These are phyloP conservation scores for Nasonia vitripennis DNA, from an alignment of 1,140 invertebrate genomes.

Conservation along the genomic window DNA sequence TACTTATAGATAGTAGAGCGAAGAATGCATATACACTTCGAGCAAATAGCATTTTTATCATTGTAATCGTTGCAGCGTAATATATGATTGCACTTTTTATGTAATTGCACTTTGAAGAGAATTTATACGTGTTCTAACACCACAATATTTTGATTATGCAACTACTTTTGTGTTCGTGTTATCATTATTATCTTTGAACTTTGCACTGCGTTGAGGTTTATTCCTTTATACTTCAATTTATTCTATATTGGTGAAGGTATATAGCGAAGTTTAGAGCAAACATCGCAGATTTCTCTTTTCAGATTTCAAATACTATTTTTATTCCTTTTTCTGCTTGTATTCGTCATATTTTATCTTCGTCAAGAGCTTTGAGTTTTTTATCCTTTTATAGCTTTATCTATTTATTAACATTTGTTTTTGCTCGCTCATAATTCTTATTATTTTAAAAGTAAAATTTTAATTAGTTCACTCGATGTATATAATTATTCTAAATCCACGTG, in stretches of 20 bases:
- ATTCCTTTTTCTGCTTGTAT: not conserved
- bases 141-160: not conserved
- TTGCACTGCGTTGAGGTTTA: not conserved
- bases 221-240: not conserved
- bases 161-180: conserved; percentile 3
- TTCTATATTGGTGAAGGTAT: conserved; percentile 24
- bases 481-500: not conserved
- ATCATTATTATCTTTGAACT: not conserved
- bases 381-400: conserved; percentile 4
- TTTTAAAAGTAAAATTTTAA: not conserved
- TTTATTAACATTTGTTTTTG: not conserved
- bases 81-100: not conserved
- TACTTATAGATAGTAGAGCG: not conserved
- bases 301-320: not conserved
- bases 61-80: not conserved
- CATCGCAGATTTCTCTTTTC: not conserved
- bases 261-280: not conserved
- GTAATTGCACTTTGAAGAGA: no score
- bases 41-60: not conserved
- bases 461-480: not conserved
- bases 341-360: no score
- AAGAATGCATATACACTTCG: not conserved
- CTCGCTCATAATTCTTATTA: not conserved
- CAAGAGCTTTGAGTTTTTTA: not conserved
- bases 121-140: no score